Evolutionary conservation across 2,888 invertebrate genomes (phyloP), one percentile per base, ranked within the genome.

Genomic region (Bedellia somnulentella): DNA sequence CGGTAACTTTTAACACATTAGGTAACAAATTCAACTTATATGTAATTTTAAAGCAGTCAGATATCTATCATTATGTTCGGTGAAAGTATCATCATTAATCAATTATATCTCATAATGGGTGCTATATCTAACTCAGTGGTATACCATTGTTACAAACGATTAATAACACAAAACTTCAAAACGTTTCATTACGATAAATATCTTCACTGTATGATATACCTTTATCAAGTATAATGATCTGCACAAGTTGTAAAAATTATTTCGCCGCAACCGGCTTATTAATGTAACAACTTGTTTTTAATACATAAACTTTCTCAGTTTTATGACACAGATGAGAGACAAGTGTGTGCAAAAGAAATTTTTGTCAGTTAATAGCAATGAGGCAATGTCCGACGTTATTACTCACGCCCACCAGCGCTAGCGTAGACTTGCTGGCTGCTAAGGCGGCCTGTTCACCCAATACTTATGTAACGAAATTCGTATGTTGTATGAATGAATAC

Each of bases 381-480:
- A 13, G 14, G 29, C 21, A 22, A 29, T 21, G 29, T 29, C 27
- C 27, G 10, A 29, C 21, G 15, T 29, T 22, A 29, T 29, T 29
- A 27, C 18, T 13, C 10, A n/a, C 27, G 11, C 16, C 22, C 21
- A 18, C 27, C 8, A 29, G 36, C 34, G 34, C 34, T 32, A 34
- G 36, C 28, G 16, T 24, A 29, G 27, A 32, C 24, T 29, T 12
- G 14, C 22, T 13, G 10, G 28, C 34, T 34, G 21, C 26, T 31
- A 27, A 36, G 34, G 34, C 36, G 23, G 34, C 34, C 28, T 29
- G 14, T 32, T 34, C 32, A 29, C 18, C 18, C 24, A 32, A 21
- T 23, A 34, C 32, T 47, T 46, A 43, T 42, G 43, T 40, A 45
- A 46, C 37, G 39, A 39, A 41, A 43, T 46, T 41, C 35, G n/a